Evolutionary conservation across 2,797 vertebrate genomes (phyloP), one percentile per base, ranked within the genome.

Genomic region (Thaleichthys pacificus): DNA sequence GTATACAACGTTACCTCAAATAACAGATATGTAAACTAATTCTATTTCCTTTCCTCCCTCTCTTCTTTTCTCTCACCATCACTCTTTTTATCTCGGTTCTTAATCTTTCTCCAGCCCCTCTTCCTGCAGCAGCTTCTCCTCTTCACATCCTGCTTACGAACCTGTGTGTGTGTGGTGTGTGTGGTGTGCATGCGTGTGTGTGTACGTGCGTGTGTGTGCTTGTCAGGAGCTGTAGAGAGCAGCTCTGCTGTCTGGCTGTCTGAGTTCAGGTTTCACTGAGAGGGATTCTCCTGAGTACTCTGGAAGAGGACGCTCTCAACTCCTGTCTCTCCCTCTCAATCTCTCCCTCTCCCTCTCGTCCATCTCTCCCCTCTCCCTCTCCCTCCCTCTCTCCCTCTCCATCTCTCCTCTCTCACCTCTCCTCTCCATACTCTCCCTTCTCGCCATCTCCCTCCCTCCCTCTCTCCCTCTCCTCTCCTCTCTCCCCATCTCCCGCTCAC

Each of bases 191-290:
- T 58, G 21, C 1, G 19, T 63, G 17, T 32, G 28, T 4, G 17
- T 62, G 61, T 7, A 6, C 32, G 28, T 62, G 14, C 6, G 28
- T 62, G 26, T 32, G 26, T 62, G 26, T 17, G 28, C 5, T 3
- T 28, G 61, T 58, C 17, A 57, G 61, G 5, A 28, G 61, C 24
- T n/a, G 32, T 3, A 15, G 28, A 32, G 28, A 38, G 63, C 35
- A 28, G 61, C 32, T 49, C 47, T 11, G 47, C 26, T 49, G 35
- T 24, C 60, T 71, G 42, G 42, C 67, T 75, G 24, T 68, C 69
- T 38, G 68, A 66, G 79, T 63, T 82, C 80, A 62, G 75, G 75
- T 79, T 79, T 76, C 79, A 73, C 65, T 64, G 61, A 72, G 65
- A 49, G 5, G 38, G 61, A 73, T 47, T 61, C 69, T 67, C 60